Conservation (phyloP, 2,888 invertebrate species). For the Thereva nobilitata region DNA sequence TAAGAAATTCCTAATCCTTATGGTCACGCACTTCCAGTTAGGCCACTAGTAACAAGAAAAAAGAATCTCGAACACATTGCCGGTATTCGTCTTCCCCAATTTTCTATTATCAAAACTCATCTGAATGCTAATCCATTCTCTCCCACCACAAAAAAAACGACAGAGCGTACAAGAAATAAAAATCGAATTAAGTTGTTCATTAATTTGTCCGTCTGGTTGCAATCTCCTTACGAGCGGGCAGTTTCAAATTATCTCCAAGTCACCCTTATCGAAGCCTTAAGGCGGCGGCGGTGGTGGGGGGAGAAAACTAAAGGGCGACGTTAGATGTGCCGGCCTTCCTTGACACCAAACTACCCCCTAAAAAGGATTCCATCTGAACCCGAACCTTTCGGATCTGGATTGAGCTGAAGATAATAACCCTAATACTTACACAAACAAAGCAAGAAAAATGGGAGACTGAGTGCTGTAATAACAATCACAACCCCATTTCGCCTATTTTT, state of each 20-base stretch:
- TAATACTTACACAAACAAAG: constrained; percentile 1
- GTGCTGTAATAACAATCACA: constrained; percentile 32
- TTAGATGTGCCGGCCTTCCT: too few species aligned
- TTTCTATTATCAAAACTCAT: constrained; percentile 25
- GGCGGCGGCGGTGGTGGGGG: constrained; percentile 7
- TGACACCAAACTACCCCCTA: too few species aligned
- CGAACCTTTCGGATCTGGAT: not conserved
- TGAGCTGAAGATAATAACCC: constrained; percentile 9
- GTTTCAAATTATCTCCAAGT: constrained; percentile 36
- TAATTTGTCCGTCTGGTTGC: constrained; percentile 40
- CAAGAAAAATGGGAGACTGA: not conserved
- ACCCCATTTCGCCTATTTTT: constrained; percentile 9
- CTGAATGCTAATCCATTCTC: constrained; percentile 18
- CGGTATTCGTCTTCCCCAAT: not conserved
- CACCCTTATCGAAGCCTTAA: constrained; percentile 26
- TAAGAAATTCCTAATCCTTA: not conserved
- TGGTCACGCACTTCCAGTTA: not conserved
- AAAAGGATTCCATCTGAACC: too few species aligned
- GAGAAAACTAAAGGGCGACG: not conserved
- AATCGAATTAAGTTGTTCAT: constrained; percentile 43
- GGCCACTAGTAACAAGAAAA: too few species aligned
- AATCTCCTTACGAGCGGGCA: constrained; percentile 34
- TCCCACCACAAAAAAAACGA: not conserved
- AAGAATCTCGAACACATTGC: too few species aligned
- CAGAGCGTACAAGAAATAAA: constrained; percentile 37